Percentiles rank a stretch among this genome's conserved stretches.
Conservation (phyloP, 2,797 vertebrate species). For the Onychomys leucogaster region DNA sequence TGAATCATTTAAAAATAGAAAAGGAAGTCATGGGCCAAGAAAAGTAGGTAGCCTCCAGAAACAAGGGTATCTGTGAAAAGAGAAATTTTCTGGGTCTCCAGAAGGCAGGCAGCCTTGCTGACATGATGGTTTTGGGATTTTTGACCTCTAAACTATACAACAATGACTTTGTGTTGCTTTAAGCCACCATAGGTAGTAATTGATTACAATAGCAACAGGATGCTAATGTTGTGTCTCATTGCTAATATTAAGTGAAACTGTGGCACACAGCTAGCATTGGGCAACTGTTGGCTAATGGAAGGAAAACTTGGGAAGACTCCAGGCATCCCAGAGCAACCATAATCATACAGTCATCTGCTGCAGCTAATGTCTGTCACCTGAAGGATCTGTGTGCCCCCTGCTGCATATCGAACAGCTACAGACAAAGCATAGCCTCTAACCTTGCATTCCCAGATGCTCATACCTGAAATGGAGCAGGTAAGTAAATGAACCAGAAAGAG, state of each 20-base stretch:
- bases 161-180: background rate
- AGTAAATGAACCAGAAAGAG: conserved; percentile 55
- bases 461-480: conserved; percentile 60
- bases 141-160: background rate
- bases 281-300: background rate
- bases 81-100: background rate
- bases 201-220: background rate
- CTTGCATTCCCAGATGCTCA: conserved; percentile 37
- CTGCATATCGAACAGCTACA: background rate
- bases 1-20: background rate
- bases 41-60: background rate
- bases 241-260: background rate
- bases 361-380: background rate
- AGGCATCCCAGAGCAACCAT: background rate
- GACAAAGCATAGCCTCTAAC: background rate
- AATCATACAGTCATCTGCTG: background rate
- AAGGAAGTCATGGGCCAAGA: background rate
- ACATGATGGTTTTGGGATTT: background rate
- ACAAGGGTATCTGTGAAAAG: background rate
- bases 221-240: background rate
- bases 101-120: background rate
- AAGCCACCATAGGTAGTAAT: background rate
- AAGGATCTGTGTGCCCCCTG: background rate
- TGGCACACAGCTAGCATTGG: background rate
- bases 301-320: background rate